A percentile compares a stretch with the other conserved stretches of the same genome.
These are phyloP conservation scores for Petrophora chlorosata DNA, from an alignment of 2,888 invertebrate genomes.

Conservation along the genomic window DNA sequence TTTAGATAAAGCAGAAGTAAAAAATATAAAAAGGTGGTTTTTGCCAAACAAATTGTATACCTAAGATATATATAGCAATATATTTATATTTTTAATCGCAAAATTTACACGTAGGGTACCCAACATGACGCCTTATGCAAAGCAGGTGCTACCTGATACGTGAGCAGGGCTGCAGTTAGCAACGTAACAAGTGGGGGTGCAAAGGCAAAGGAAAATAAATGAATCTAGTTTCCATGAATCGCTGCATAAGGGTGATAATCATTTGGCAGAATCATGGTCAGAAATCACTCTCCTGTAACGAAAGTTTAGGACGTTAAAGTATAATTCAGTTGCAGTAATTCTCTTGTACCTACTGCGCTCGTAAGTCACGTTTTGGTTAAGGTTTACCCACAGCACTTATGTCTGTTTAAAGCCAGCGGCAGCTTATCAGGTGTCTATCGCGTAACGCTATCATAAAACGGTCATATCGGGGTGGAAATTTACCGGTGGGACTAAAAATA, in stretches of 20 bases:
- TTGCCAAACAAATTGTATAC: too few relatives aligned
- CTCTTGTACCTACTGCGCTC: constrained; percentile 42
- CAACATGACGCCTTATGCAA: constrained; percentile 82
- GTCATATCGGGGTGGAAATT: constrained; percentile 67
- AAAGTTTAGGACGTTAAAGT: constrained; percentile 45
- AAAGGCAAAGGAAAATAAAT: constrained; percentile 10
- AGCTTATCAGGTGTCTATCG: constrained; percentile 68
- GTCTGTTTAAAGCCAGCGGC: constrained; percentile 45
- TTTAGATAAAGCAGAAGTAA: too few relatives aligned
- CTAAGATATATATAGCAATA: background rate
- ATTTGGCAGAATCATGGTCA: background rate
- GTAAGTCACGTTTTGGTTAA: constrained; percentile 57
- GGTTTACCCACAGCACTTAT: constrained; percentile 45
- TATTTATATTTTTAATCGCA: constrained; percentile 75
- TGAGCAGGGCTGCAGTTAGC: constrained; percentile 52
- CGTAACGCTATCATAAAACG: constrained; percentile 72
- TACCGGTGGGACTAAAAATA: constrained; percentile 66
- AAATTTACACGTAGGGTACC: constrained; percentile 78
- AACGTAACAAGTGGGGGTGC: constrained; percentile 50
- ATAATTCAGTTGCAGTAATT: constrained; percentile 43
- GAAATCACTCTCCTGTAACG: constrained; percentile 32
- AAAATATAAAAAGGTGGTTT: too few relatives aligned
- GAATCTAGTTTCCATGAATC: background rate
- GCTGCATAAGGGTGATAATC: constrained; percentile 4
- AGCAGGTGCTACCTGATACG: constrained; percentile 83